These are phyloP conservation scores for Orchesella cincta DNA, from an alignment of 1,140 invertebrate genomes.

Conservation along the genomic window DNA sequence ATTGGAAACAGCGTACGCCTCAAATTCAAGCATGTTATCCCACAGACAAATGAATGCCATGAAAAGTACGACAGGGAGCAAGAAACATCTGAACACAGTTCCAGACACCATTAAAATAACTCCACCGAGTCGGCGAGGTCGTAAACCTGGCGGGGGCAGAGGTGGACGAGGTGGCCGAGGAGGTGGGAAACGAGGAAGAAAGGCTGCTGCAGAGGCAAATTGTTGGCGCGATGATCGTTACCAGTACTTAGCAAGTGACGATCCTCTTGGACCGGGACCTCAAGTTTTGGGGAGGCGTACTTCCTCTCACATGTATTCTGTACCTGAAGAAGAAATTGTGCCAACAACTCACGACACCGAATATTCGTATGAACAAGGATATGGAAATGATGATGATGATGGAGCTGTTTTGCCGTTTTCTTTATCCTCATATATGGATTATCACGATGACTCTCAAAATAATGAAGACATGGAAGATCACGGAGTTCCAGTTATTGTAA, in stretches of 20 bases:
- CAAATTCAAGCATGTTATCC: too few relatives aligned
- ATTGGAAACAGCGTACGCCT: neutral
- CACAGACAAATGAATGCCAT: too few relatives aligned
- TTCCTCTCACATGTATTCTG: neutral
- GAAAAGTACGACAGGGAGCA: too few relatives aligned
- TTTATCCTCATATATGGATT: neutral
- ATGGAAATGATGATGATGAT: neutral
- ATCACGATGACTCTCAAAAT: constrained; percentile 7
- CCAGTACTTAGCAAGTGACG: neutral
- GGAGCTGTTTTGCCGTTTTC: neutral
- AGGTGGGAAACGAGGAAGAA: neutral
- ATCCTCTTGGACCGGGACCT: too few relatives aligned
- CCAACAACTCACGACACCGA: neutral
- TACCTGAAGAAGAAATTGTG: too few relatives aligned
- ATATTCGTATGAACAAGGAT: neutral
- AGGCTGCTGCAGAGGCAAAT: neutral
- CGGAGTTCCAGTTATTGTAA: neutral
- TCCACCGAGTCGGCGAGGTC: neutral
- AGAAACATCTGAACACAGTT: too few relatives aligned
- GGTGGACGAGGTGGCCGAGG: neutral
- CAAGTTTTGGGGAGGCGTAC: neutral
- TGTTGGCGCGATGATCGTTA: constrained; percentile 13
- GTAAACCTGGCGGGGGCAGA: neutral
- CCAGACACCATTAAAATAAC: too few relatives aligned
- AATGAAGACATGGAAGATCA: neutral